These are phyloP conservation scores for Sebastes itinus DNA, from an alignment of 2,797 vertebrate species.

Conservation along the genomic window DNA sequence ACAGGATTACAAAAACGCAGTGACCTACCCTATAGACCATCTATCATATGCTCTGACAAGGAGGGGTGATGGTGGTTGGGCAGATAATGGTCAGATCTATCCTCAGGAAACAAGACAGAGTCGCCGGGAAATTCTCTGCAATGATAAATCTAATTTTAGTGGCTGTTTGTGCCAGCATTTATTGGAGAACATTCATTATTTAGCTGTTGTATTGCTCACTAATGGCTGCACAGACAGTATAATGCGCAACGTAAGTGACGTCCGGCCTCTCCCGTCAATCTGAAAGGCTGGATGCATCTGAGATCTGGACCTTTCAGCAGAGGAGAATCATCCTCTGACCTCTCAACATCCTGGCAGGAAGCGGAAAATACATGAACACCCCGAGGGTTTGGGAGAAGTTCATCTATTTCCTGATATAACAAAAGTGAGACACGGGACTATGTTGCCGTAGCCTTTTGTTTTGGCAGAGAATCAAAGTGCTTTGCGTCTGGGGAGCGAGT, in stretches of 20 bases:
- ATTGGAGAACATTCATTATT: constrained; percentile 55
- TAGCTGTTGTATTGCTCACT: constrained; percentile 46
- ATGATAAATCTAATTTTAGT: constrained; percentile 32
- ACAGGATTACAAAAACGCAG: constrained; percentile 34
- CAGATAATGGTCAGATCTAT: constrained; percentile 23
- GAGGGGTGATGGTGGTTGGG: constrained; percentile 15
- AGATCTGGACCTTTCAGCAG: constrained; percentile 22
- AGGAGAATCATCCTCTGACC: constrained; percentile 60
- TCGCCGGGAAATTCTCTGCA: neutral
- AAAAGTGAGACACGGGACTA: constrained; percentile 60
- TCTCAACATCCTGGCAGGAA: constrained; percentile 64
- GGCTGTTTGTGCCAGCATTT: neutral
- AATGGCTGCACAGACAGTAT: constrained; percentile 27
- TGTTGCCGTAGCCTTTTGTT: constrained; percentile 50
- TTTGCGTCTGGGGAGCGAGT: constrained; percentile 47
- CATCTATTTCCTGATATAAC: constrained; percentile 77
- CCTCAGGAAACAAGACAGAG: constrained; percentile 15
- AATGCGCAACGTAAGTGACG: constrained; percentile 14
- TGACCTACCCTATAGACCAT: constrained; percentile 21
- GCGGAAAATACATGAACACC: constrained; percentile 64
- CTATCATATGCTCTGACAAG: constrained; percentile 45
- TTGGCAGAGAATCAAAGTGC: constrained; percentile 74
- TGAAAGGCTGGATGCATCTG: constrained; percentile 21
- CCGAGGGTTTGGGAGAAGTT: constrained; percentile 66
- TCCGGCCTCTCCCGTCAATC: constrained; percentile 19